Evolutionary conservation across 2,888 invertebrate genomes (phyloP).

Genomic region (Stictocephala bisonia): DNA sequence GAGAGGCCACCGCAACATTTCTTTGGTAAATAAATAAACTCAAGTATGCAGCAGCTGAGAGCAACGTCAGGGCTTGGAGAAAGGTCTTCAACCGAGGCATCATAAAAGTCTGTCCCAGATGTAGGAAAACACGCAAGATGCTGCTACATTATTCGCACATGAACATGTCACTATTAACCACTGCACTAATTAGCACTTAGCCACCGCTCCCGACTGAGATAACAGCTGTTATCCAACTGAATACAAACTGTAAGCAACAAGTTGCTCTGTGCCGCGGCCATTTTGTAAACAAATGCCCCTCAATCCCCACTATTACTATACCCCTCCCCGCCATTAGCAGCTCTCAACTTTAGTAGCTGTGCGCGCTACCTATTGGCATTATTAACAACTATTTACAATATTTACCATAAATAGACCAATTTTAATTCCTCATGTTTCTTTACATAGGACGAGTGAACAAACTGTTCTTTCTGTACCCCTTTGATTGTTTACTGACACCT

Average conservation of each 20-base stretch:
- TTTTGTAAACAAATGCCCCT: slow-evolving; percentile 50
- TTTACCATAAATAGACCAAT: too few relatives aligned
- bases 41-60: slow-evolving; percentile 71
- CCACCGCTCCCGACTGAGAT: slow-evolving; percentile 20
- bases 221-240: slow-evolving; percentile 46
- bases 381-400: too few relatives aligned
- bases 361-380: too few relatives aligned
- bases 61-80: slow-evolving; percentile 65
- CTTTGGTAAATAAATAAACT: slow-evolving; percentile 73
- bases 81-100: slow-evolving; percentile 59
- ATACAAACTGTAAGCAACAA: slow-evolving; percentile 20
- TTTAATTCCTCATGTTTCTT: too few relatives aligned
- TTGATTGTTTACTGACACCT: too few relatives aligned
- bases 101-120: slow-evolving; percentile 28
- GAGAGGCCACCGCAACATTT: slow-evolving; percentile 64
- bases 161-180: slow-evolving; percentile 37
- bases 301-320: too few relatives aligned
- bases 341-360: too few relatives aligned
- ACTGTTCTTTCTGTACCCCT: too few relatives aligned
- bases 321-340: too few relatives aligned
- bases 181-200: slow-evolving; percentile 27
- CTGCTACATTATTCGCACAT: slow-evolving; percentile 43
- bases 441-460: too few relatives aligned
- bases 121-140: slow-evolving; percentile 10
- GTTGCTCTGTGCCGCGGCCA: slow-evolving; percentile 40